These are phyloP conservation scores for Malurus melanocephalus DNA, from an alignment of 2,113 vertebrate genomes.

Conservation along the genomic window DNA sequence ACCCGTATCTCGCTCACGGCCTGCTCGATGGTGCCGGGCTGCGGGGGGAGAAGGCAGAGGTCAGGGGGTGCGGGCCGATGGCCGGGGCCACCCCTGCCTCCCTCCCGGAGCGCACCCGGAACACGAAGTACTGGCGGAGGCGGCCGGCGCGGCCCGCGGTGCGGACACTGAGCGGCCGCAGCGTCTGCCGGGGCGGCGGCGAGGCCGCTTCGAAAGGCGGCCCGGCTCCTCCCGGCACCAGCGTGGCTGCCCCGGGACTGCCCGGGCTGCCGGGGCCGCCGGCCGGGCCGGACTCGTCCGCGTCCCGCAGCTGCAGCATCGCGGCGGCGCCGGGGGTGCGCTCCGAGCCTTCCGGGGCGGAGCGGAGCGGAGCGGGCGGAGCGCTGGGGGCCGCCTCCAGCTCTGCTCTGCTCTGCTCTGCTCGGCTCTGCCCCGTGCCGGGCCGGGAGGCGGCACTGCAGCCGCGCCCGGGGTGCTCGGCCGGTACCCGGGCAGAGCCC, in stretches of 20 bases:
- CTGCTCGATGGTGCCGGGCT: constrained; percentile 94
- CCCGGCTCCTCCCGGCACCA: too few relatives aligned
- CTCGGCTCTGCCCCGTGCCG: not conserved
- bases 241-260: too few relatives aligned
- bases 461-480: not conserved
- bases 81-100: not conserved
- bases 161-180: constrained; percentile 84
- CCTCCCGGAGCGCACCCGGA: constrained; percentile 75
- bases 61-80: not conserved
- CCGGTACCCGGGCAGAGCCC: too few relatives aligned
- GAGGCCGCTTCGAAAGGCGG: too few relatives aligned
- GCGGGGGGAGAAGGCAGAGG: not conserved
- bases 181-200: too few relatives aligned
- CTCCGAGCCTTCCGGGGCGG: not conserved
- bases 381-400: not conserved
- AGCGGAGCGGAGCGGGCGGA: not conserved
- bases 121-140: constrained; percentile 93
- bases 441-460: not conserved
- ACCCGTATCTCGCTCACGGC: constrained; percentile 90
- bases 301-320: constrained; percentile 89
- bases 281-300: constrained; percentile 60
- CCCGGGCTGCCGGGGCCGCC: constrained; percentile 35
- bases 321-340: not conserved
- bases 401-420: not conserved
- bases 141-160: constrained; percentile 88